Evolutionary conservation across 1,140 invertebrate species (phyloP), one percentile per base, ranked within the genome.

Genomic region (Leptinotarsa lineolata): DNA sequence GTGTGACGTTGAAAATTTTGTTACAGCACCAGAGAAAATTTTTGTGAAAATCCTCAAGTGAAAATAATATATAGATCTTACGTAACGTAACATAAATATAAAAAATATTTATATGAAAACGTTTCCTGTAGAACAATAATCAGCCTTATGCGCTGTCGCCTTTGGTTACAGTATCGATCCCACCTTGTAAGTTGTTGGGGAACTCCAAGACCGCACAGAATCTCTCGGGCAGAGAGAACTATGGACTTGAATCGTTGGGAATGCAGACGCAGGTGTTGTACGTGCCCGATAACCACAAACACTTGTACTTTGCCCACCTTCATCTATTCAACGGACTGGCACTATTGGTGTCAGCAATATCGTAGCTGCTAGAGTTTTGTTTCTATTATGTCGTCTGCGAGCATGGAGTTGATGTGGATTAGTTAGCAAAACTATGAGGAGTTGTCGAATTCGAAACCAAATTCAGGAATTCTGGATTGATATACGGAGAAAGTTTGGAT

Each of bases 201-300:
- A 54, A 54, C 48, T 54, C 48, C 48, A 54, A 54, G 48, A 54
- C 48, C 48, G 48, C 48, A 54, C 48, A 54, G 48, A 54, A 54
- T 54, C 48, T 54, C 48, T 54, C 48, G 48, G 48, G 15, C 48
- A 54, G 48, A 12, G 48, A 54, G 48, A 54, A 54, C 48, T 54
- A 54, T 54, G 48, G 48, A 54, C 48, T 54, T 54, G 48, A 54
- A 54, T 54, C 16, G 48, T 18, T 54, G 15, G 48, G 48, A 54
- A 54, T 54, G 48, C n/a, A 54, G 48, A 54, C 48, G 48, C 48
- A 54, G 48, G 48, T 54, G 48, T 54, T 54, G 48, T 16, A 54
- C 48, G 48, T 54, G 48, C 48, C 48, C 16, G 48, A 54, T 54
- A 54, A 54, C 48, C 48, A 18, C 48, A 54, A 54, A 54, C 48